These are phyloP conservation scores for Parus major DNA, from an alignment of 2,113 vertebrate genomes.

Conservation along the genomic window DNA sequence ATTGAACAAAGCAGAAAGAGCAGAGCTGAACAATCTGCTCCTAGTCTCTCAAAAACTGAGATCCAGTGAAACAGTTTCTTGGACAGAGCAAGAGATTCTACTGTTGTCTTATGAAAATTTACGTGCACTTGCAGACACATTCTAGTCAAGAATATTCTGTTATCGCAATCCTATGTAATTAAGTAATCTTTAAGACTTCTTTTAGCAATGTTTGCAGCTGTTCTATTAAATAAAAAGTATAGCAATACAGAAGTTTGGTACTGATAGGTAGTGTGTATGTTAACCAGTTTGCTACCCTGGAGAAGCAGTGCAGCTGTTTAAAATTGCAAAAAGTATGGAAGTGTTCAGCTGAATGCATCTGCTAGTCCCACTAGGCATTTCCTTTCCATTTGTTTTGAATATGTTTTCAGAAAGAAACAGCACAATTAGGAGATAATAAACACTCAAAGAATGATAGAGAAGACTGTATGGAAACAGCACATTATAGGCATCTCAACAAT, in stretches of 20 bases:
- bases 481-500: background rate
- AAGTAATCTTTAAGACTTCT: background rate
- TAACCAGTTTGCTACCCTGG: background rate
- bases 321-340: background rate
- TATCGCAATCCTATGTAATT: background rate
- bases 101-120: background rate
- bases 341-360: background rate
- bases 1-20: background rate
- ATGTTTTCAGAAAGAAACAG: background rate
- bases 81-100: background rate
- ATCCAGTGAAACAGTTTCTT: background rate
- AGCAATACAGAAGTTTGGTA: background rate
- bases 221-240: background rate
- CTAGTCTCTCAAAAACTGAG: background rate
- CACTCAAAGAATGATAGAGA: background rate
- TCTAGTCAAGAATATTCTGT: background rate
- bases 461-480: background rate
- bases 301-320: background rate
- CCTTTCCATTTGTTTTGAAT: background rate
- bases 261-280: background rate
- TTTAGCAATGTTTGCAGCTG: background rate
- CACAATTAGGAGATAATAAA: background rate
- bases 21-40: background rate
- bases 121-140: background rate
- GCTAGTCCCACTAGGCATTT: background rate